These are phyloP conservation scores for Leontocebus nigricollis DNA, from an alignment of 2,797 vertebrate species.

Conservation along the genomic window DNA sequence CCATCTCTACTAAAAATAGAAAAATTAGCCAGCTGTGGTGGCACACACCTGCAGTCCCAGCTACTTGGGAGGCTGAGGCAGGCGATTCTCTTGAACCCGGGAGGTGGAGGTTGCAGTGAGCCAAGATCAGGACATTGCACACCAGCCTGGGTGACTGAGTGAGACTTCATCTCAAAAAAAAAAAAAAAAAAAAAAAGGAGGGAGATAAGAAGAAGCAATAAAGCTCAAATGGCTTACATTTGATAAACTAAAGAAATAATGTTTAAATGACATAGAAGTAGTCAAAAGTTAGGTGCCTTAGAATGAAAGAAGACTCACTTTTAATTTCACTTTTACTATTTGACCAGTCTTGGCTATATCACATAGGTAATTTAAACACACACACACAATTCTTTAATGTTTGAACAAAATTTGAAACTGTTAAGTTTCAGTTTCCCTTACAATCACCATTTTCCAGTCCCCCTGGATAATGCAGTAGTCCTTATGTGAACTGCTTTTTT, in stretches of 20 bases:
- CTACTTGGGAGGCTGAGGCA: too few species aligned
- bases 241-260: background rate
- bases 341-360: background rate
- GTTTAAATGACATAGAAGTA: background rate
- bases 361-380: background rate
- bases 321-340: background rate
- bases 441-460: background rate
- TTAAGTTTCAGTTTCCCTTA: conserved; percentile 12
- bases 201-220: background rate
- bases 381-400: background rate
- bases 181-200: too few species aligned
- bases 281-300: background rate
- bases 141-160: too few species aligned
- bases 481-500: conserved; percentile 47
- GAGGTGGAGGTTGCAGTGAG: too few species aligned
- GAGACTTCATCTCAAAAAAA: too few species aligned
- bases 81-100: too few species aligned
- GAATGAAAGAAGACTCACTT: background rate
- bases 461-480: background rate
- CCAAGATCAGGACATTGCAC: too few species aligned
- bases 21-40: too few species aligned
- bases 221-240: background rate
- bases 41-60: too few species aligned
- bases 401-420: conserved; percentile 33
- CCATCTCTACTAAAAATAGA: too few species aligned